phyloP scores from a whole-genome alignment of 2,888 invertebrate species.

The Perdita meconis region DNA sequence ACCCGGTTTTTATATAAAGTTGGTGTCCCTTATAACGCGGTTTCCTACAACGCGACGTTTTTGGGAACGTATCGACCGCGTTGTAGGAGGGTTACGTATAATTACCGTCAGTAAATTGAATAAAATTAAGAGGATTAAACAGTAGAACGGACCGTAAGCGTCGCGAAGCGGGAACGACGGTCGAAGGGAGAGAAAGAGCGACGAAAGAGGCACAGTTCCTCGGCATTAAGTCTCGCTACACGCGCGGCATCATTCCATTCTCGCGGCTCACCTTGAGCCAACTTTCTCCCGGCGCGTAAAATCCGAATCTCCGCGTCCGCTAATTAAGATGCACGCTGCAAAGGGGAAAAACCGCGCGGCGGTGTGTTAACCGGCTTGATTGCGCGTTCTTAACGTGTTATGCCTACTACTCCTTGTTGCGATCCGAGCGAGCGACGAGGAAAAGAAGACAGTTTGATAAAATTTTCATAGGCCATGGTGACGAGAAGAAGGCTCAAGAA shows the following conservation, averaged over 20 bases:
- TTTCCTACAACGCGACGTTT: too few relatives aligned
- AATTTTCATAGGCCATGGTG: too few relatives aligned
- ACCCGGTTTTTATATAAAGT: too few relatives aligned
- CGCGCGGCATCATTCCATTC: slow-evolving; percentile 37
- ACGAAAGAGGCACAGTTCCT: slow-evolving; percentile 7
- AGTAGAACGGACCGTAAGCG: background rate
- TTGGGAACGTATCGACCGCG: too few relatives aligned
- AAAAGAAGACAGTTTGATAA: too few relatives aligned
- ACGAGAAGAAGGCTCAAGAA: too few relatives aligned
- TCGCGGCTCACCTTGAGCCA: slow-evolving; percentile 52
- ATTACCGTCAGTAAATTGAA: background rate
- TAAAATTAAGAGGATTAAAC: slow-evolving; percentile 6
- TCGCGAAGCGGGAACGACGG: background rate
- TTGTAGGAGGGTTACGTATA: too few relatives aligned
- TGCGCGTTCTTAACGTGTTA: background rate
- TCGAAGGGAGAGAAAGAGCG: background rate
- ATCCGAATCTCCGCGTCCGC: slow-evolving; percentile 18
- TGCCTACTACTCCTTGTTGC: too few relatives aligned
- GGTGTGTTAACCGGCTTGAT: slow-evolving; percentile 24
- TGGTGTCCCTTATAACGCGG: too few relatives aligned
- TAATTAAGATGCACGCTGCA: slow-evolving; percentile 38
- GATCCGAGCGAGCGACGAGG: too few relatives aligned
- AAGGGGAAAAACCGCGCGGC: slow-evolving; percentile 1
- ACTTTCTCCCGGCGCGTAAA: slow-evolving; percentile 49
- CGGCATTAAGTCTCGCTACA: background rate